These are phyloP conservation scores for Drosophila parvula DNA, from an alignment of 1,140 invertebrate genomes.

Conservation along the genomic window DNA sequence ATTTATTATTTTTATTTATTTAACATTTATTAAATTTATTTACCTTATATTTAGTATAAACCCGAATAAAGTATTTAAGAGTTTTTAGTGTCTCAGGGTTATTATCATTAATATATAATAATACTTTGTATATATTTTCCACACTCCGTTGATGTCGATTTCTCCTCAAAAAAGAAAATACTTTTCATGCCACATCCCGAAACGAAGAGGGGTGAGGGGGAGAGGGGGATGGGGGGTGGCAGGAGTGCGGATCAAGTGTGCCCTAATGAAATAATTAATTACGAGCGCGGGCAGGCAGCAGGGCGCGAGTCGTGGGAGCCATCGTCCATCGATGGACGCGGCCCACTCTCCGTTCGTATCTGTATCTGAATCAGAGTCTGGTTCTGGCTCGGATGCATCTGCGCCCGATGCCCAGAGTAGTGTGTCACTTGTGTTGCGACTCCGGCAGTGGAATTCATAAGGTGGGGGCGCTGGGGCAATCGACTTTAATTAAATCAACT, in stretches of 20 bases:
- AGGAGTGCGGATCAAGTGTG: slow-evolving; percentile 60
- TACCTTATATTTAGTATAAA: too few relatives aligned
- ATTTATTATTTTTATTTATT: too few relatives aligned
- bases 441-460: too few relatives aligned
- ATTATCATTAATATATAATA: too few relatives aligned
- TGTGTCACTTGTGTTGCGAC: slow-evolving; percentile 10
- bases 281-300: slow-evolving; percentile 59
- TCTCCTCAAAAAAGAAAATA: too few relatives aligned
- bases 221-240: not conserved
- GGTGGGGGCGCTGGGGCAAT: slow-evolving; percentile 12
- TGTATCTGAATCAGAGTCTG: slow-evolving; percentile 16
- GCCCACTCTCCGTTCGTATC: slow-evolving; percentile 6
- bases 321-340: slow-evolving; percentile 16
- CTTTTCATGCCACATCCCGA: not conserved
- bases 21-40: too few relatives aligned
- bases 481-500: slow-evolving; percentile 71
- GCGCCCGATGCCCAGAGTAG: slow-evolving; percentile 4
- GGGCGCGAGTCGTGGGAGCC: slow-evolving; percentile 20
- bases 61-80: too few relatives aligned
- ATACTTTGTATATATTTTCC: too few relatives aligned
- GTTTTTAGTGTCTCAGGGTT: too few relatives aligned
- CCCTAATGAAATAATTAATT: slow-evolving; percentile 75
- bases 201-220: too few relatives aligned
- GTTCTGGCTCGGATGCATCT: slow-evolving; percentile 12
- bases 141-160: too few relatives aligned